A percentile compares a stretch with the other conserved stretches of the same genome.
These are phyloP conservation scores for Lateolabrax maculatus DNA, from an alignment of 2,797 vertebrate species.

Conservation along the genomic window DNA sequence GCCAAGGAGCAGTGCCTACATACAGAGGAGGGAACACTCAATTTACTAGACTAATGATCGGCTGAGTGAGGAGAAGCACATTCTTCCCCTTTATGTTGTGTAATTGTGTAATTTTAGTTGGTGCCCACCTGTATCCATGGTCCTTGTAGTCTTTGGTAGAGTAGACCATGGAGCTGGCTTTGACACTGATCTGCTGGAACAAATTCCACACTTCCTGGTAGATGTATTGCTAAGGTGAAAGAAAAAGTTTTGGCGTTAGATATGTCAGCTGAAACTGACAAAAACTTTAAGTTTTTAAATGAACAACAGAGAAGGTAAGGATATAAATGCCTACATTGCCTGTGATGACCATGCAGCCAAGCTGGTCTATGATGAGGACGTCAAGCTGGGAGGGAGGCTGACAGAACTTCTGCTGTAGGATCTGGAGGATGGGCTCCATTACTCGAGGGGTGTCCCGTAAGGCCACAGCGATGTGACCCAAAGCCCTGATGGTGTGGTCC, in stretches of 20 bases:
- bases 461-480: constrained; percentile 97
- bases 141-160: constrained; percentile 97
- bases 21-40: background rate
- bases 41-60: background rate
- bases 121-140: constrained; percentile 94
- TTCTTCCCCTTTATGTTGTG: background rate
- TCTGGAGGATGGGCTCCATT: constrained; percentile 99
- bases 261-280: background rate
- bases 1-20: constrained; percentile 96
- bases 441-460: constrained; percentile 95
- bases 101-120: background rate
- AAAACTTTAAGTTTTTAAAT: too few relatives aligned
- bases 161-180: constrained; percentile 98
- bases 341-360: constrained; percentile 98
- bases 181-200: constrained; percentile 99
- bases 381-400: constrained; percentile 97
- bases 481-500: constrained; percentile 96
- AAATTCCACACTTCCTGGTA: constrained; percentile 99
- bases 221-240: constrained; percentile 93
- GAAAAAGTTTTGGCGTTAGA: background rate
- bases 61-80: too few relatives aligned
- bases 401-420: constrained; percentile 99
- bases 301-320: background rate
- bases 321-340: constrained; percentile 89
- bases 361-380: constrained; percentile 97